Conservation (phyloP, 2,797 vertebrate species). For the Xyrichtys novacula region DNA sequence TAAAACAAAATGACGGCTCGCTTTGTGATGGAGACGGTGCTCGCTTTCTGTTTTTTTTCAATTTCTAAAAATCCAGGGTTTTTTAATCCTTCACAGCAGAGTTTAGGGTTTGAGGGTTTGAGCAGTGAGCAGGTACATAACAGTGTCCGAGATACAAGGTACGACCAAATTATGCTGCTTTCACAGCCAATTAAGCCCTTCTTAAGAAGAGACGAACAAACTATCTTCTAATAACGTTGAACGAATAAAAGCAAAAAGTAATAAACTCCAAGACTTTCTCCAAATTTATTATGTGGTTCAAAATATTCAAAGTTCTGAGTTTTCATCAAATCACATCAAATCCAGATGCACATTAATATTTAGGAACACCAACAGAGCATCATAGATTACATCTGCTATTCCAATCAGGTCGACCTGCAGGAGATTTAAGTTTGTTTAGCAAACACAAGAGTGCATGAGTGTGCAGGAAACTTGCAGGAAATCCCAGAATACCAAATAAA, state of each 20-base stretch:
- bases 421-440: constrained; percentile 8
- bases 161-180: background rate
- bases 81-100: constrained; percentile 52
- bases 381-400: constrained; percentile 25
- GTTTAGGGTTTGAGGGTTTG: constrained; percentile 27
- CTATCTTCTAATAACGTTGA: background rate
- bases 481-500: background rate
- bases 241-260: background rate
- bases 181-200: background rate
- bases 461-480: constrained; percentile 4
- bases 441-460: background rate
- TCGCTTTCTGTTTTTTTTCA: background rate
- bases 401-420: background rate
- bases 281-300: background rate
- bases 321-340: background rate
- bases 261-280: background rate
- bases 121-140: constrained; percentile 25
- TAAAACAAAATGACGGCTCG: constrained; percentile 71
- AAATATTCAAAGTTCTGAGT: background rate
- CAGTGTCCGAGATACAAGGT: background rate
- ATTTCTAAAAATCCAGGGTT: constrained; percentile 40
- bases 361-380: no score
- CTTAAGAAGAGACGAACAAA: background rate
- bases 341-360: background rate
- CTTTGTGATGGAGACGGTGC: constrained; percentile 35